phyloP scores from a whole-genome alignment of 2,888 invertebrate genomes.

The Cyaniris semiargus region DNA sequence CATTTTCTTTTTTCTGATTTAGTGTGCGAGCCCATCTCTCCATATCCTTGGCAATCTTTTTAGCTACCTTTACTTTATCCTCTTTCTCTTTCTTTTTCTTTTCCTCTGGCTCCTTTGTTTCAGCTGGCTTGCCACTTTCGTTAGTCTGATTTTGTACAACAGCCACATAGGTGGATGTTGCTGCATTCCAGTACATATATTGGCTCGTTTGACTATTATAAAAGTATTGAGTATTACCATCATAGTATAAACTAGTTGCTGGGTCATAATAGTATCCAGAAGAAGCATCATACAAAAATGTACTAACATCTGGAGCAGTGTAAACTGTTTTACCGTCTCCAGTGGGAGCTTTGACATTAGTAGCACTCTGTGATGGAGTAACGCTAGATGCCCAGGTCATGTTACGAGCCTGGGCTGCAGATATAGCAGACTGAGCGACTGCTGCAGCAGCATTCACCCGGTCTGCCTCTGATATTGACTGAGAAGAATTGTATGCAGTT shows the following conservation, averaged over 20 bases:
- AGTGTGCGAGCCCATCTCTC: slow-evolving; percentile 96
- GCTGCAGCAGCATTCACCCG: slow-evolving; percentile 92
- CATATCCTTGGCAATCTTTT: slow-evolving; percentile 96
- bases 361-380: slow-evolving; percentile 72
- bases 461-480: slow-evolving; percentile 84
- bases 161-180: slow-evolving; percentile 82
- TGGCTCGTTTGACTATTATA: slow-evolving; percentile 94
- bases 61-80: slow-evolving; percentile 97
- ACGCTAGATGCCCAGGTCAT: slow-evolving; percentile 76
- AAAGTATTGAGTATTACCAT: slow-evolving; percentile 97
- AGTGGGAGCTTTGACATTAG: slow-evolving; percentile 73
- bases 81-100: slow-evolving; percentile 89
- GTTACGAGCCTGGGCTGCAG: slow-evolving; percentile 74
- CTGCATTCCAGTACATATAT: slow-evolving; percentile 97
- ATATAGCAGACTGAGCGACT: slow-evolving; percentile 92
- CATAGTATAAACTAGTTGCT: slow-evolving; percentile 96
- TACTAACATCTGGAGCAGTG: slow-evolving; percentile 91
- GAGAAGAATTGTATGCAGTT: slow-evolving; percentile 82
- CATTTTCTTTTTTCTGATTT: slow-evolving; percentile 95
- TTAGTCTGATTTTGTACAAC: slow-evolving; percentile 68
- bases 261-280: slow-evolving; percentile 98
- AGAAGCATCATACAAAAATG: slow-evolving; percentile 95
- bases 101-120: slow-evolving; percentile 69
- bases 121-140: slow-evolving; percentile 59
- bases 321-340: slow-evolving; percentile 85